Evolutionary conservation across 2,113 vertebrate genomes (phyloP), one percentile per base, ranked within the genome.

Genomic region (Poeciliopsis retropinna): DNA sequence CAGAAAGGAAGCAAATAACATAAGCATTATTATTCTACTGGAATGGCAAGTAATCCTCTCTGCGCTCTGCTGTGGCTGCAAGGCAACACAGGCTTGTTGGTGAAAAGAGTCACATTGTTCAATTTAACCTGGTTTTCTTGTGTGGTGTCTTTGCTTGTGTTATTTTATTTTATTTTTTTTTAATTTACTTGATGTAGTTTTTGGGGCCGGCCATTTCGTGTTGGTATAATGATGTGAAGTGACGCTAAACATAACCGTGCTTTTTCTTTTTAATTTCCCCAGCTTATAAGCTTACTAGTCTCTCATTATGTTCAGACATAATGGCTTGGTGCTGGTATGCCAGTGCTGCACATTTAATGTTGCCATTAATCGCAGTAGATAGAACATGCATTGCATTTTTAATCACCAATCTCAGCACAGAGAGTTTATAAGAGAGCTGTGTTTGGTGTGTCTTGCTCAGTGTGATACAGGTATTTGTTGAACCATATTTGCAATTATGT

Each of bases 321-420:
- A 66, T 93, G 92, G 95, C 96, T 91, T 92, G 91, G 86, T 92
- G 94, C 92, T 92, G 94, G 93, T 96, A 95, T 97, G 96, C 94
- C 94, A 95, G 96, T 95, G 95, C 95, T 92, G 88, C 2, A 94
- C 83, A 13, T 73, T 80, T 64, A 73, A 72, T 80, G 65, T 66
- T 72, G 72, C 71, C 71, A 81, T 83, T 41, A 73, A 61, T 82
- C 74, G 79, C 77, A 78, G 37, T 39, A 73, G 37, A 44, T 68
- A 63, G 34, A 76, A 78, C 60, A 54, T 83, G 85, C 92, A 92
- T 92, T 79, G 87, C 89, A 94, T 92, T 87, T 94, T 80, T 70
- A 17, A 41, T 70, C 39, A 61, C 93, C 88, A 93, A 94, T 94
- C 62, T 79, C 60, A 67, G 73, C 70, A 63, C 29, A 44, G 15